Conservation (phyloP, 2,888 invertebrate genomes). For the Ceriagrion tenellum region DNA sequence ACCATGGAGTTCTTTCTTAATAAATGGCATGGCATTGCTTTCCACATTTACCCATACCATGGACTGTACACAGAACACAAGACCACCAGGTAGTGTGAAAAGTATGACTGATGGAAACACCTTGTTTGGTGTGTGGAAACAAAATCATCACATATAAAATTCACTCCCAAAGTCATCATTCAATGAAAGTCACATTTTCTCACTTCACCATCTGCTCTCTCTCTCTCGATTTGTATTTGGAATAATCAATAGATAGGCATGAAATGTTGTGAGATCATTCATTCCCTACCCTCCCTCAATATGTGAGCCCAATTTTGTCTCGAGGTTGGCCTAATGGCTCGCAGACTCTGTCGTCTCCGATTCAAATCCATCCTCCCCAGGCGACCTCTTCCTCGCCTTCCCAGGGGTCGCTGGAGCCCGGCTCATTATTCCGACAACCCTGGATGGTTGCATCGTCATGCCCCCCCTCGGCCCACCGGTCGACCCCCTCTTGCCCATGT, state of each 20-base stretch:
- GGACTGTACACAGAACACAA: neutral
- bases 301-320: neutral
- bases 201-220: neutral
- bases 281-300: neutral
- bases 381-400: neutral
- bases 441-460: neutral
- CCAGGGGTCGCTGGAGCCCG: neutral
- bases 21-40: neutral
- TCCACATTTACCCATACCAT: neutral
- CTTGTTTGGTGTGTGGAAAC: neutral
- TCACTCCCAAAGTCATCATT: neutral
- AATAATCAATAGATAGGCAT: neutral
- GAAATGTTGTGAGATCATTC: constrained; percentile 23
- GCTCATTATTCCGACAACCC: neutral
- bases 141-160: neutral
- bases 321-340: neutral
- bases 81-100: neutral
- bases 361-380: neutral
- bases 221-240: neutral
- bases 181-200: neutral
- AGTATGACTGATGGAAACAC: neutral
- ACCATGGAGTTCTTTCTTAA: too few relatives aligned
- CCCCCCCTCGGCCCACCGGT: neutral
- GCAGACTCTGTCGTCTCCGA: constrained; percentile 35
- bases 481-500: neutral